Evolutionary conservation across 2,797 vertebrate species (phyloP).

Genomic region (Avahi laniger): DNA sequence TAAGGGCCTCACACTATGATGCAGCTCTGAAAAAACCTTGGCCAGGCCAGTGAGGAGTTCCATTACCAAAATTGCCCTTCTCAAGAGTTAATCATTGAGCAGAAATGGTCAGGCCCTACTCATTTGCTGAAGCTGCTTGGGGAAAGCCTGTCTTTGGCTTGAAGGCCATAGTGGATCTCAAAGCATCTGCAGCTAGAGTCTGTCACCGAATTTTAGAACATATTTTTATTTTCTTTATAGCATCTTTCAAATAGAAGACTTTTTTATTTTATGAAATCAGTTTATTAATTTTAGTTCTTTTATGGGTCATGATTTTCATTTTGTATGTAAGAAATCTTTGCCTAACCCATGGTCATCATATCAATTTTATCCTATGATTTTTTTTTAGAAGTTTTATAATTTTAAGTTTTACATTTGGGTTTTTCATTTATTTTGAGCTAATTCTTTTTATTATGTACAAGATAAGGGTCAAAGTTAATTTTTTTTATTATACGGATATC

Average conservation of each 20-base stretch:
- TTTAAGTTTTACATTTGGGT: background rate
- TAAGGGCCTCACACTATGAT: background rate
- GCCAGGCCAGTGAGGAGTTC: background rate
- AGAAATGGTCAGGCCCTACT: background rate
- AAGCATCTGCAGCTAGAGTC: rapidly evolving
- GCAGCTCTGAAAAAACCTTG: background rate
- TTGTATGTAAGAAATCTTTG: constrained; percentile 4
- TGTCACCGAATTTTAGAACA: background rate
- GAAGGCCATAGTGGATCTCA: background rate
- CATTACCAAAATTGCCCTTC: background rate
- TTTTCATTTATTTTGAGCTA: background rate
- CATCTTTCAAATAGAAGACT: background rate
- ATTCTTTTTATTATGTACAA: background rate
- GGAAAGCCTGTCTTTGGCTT: background rate
- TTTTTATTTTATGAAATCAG: background rate
- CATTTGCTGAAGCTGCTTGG: background rate
- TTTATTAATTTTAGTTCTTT: background rate
- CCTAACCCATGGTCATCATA: background rate
- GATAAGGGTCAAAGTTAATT: background rate
- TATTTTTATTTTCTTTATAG: background rate
- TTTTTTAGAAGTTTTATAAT: background rate
- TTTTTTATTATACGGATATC: background rate
- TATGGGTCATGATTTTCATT: background rate
- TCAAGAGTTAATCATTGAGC: background rate
- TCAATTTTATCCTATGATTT: background rate